Conservation (phyloP, 2,797 vertebrate species). For the Mormyrops attenuatus region DNA sequence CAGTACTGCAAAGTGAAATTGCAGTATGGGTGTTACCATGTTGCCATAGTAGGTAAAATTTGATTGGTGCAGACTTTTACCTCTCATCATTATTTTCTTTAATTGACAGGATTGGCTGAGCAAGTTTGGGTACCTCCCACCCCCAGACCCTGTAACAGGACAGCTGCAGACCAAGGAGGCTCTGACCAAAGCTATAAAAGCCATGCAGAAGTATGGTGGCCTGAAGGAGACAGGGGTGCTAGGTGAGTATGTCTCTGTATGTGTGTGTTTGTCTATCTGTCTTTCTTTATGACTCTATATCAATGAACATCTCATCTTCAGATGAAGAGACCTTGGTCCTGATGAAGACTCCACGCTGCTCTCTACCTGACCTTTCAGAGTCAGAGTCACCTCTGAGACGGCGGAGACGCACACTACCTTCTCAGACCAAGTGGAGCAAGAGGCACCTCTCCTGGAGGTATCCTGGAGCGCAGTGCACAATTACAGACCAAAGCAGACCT, state of each 20-base stretch:
- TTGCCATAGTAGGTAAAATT: background rate
- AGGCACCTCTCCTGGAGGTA: too few species aligned
- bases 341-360: too few species aligned
- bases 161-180: background rate
- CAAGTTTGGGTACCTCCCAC: background rate
- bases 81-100: background rate
- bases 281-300: too few species aligned
- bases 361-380: too few species aligned
- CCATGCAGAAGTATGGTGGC: constrained; percentile 26
- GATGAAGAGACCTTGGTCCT: too few species aligned
- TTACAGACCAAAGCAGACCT: background rate
- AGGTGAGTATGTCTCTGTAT: background rate
- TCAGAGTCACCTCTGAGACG: too few species aligned
- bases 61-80: background rate
- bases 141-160: background rate
- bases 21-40: background rate
- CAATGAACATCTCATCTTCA: too few species aligned
- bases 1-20: background rate
- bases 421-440: too few species aligned
- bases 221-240: constrained; percentile 50
- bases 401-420: background rate
- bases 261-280: background rate
- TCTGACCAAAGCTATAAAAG: background rate
- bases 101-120: background rate
- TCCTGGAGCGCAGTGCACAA: background rate